A percentile compares a stretch with the other conserved stretches of the same genome.
Evolutionary conservation across 2,797 vertebrate species (phyloP).

Genomic region (Sebastes jordani): DNA sequence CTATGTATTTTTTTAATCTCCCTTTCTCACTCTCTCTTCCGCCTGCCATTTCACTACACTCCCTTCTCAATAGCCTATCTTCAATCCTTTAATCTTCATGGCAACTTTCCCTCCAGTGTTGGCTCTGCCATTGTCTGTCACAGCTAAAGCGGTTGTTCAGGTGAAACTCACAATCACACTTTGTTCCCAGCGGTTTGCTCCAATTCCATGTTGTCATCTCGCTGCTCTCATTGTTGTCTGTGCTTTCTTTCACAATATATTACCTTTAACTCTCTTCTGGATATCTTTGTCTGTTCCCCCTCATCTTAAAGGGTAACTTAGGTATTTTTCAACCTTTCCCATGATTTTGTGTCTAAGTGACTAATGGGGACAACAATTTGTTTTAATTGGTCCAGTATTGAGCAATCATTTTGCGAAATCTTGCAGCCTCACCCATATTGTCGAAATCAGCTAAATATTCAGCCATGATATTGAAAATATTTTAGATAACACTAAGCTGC

Average conservation of each 20-base stretch:
- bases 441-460: too few relatives aligned
- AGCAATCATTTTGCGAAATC: not conserved
- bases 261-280: not conserved
- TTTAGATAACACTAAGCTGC: too few relatives aligned
- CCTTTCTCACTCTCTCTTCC: not conserved
- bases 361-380: not conserved
- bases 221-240: not conserved
- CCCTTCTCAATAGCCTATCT: not conserved
- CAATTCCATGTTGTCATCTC: not conserved
- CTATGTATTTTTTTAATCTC: not conserved
- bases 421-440: not conserved
- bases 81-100: slow-evolving; percentile 30
- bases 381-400: not conserved
- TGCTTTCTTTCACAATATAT: not conserved
- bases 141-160: not conserved
- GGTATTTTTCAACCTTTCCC: not conserved
- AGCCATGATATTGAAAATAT: too few relatives aligned
- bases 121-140: not conserved
- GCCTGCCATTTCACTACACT: not conserved
- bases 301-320: not conserved
- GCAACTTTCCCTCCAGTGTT: not conserved
- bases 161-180: slow-evolving; percentile 5
- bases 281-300: not conserved
- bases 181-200: slow-evolving; percentile 1
- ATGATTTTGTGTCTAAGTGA: not conserved